These are phyloP conservation scores for Labeo rohita DNA, from an alignment of 2,113 vertebrate species.

Conservation along the genomic window DNA sequence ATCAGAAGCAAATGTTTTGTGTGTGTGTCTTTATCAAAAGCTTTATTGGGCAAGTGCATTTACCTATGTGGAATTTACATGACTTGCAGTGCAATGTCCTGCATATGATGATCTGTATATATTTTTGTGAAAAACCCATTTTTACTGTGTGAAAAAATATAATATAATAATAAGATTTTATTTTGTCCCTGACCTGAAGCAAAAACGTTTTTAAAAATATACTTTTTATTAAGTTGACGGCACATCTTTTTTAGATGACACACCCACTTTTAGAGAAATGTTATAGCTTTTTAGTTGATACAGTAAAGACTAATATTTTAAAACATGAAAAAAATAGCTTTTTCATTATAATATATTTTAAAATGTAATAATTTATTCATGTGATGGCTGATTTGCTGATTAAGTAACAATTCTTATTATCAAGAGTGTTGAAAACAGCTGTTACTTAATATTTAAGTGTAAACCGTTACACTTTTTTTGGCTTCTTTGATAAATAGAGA, in stretches of 20 bases:
- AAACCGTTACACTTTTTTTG: not conserved
- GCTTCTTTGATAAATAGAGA: not conserved
- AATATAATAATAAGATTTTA: not conserved
- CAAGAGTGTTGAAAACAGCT: not conserved
- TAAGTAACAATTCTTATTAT: not conserved
- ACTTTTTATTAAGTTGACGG: not conserved
- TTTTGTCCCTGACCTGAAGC: not conserved
- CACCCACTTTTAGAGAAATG: not conserved
- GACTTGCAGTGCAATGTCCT: not conserved
- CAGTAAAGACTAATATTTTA: not conserved
- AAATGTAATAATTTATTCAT: not conserved
- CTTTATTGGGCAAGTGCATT: not conserved
- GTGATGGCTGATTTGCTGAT: not conserved
- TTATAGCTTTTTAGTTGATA: not conserved
- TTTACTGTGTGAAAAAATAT: not conserved
- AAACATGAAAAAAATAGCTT: too few species aligned
- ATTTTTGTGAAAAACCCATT: not conserved
- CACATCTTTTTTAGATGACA: not conserved
- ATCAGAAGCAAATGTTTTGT: not conserved
- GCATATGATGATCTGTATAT: not conserved
- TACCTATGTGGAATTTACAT: not conserved
- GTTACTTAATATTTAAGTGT: not conserved
- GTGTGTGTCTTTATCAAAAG: not conserved
- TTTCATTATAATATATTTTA: not conserved
- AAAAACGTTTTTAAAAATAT: too few species aligned